Percentiles rank a stretch among this genome's conserved stretches.
phyloP scores from a whole-genome alignment of 2,113 vertebrate genomes.

The Hippocampus mohnikei region DNA sequence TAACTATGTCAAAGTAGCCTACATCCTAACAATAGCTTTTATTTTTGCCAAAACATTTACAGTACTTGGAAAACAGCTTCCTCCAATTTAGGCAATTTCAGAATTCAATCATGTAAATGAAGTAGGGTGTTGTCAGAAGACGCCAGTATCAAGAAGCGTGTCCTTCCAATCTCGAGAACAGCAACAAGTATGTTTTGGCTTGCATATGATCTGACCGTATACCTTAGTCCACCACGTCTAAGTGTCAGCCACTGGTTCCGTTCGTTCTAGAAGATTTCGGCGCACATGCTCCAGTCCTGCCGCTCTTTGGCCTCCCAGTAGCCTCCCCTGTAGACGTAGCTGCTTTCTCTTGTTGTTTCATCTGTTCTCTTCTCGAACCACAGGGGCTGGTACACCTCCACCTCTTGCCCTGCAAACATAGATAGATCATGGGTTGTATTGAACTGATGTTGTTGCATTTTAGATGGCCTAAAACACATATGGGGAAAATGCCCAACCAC shows the following conservation, averaged over 20 bases:
- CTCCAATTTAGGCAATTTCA: neutral
- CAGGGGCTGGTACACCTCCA: constrained; percentile 78
- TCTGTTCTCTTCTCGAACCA: constrained; percentile 92
- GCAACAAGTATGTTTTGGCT: neutral
- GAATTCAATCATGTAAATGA: constrained; percentile 8
- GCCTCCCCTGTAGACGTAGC: constrained; percentile 85
- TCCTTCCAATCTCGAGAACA: constrained; percentile 25
- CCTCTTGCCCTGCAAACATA: constrained; percentile 77
- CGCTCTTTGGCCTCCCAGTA: constrained; percentile 94
- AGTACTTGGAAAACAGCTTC: constrained; percentile 2
- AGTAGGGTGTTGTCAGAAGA: constrained; percentile 10
- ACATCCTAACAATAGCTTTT: neutral
- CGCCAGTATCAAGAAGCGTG: constrained; percentile 13
- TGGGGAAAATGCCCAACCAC: neutral
- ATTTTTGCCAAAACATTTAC: neutral
- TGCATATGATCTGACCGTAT: neutral
- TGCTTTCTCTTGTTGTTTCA: constrained; percentile 77
- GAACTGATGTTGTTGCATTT: neutral
- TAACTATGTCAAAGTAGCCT: neutral
- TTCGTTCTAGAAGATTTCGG: constrained; percentile 83
- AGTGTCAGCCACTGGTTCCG: constrained; percentile 12
- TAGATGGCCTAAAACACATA: neutral
- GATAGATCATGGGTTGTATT: constrained; percentile 22
- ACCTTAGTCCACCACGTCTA: neutral
- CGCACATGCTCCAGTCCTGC: constrained; percentile 86